Evolutionary conservation across 2,113 vertebrate genomes (phyloP), one percentile per base, ranked within the genome.

Genomic region (Pipra filicauda): DNA sequence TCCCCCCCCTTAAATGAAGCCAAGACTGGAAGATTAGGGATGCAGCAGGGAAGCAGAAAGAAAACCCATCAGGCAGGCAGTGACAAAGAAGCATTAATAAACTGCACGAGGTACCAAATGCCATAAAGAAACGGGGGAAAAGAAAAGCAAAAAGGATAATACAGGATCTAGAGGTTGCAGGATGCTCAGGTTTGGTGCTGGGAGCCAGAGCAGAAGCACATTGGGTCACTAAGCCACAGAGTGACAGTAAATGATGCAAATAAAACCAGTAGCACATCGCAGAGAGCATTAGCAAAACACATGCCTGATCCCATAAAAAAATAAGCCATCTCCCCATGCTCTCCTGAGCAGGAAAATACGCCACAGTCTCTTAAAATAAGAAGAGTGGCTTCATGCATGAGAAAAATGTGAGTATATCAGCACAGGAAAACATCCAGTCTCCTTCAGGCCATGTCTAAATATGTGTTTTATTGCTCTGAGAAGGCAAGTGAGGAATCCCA

Each of bases 221-320:
- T 8, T 8, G 82, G 88, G 88, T 94, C 91, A 85, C 82, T 79
- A 94, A 89, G 20, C 39, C 83, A 48, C 28, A 2, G 72, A 88
- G 90, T 48, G 24, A 57, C 72, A 78, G 93, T 88, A 96, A 95
- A 90, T 49, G 83, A 75, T 72, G 85, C 92, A 94, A 88, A 83
- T 83, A 78, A 95, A 95, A 80, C n/a, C 9, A 2, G 88, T 3
- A 35, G 73, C 85, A 85, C 84, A 48, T 82, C 16, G 0, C 76
- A 62, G 65, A 88, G 83, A 41, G 80, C 73, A 84, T 77, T 93
- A 94, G 78, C 75, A 92, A 86, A 96, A 80, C 90, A 88, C 89
- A 85, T 39, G 84, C 91, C 73, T 48, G 91, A 89, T 87, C 57
- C 91, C 91, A 88, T 92, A 39, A 87, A 91, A 75, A 87, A 91